Evolutionary conservation across 2,113 vertebrate species (phyloP).

Genomic region (Setophaga kirtlandii): DNA sequence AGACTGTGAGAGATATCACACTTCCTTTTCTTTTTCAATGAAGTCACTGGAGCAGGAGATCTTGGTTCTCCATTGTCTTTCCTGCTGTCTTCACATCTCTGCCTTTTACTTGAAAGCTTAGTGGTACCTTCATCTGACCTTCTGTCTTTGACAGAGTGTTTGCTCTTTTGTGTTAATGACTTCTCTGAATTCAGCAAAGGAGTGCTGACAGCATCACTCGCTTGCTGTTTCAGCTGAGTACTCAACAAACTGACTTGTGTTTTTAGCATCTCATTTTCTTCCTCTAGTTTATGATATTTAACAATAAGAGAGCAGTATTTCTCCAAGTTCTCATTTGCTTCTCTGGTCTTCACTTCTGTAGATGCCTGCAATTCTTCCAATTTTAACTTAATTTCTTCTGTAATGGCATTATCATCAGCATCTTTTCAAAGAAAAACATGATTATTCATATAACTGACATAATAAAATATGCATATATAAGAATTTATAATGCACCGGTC

Average conservation of each 20-base stretch:
- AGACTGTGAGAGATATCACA: conserved; percentile 1
- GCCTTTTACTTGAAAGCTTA: conserved; percentile 76
- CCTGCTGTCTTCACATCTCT: conserved; percentile 41
- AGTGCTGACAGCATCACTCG: not conserved
- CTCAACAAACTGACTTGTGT: conserved; percentile 75
- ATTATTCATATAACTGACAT: not conserved
- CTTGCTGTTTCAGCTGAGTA: conserved; percentile 43
- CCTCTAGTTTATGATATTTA: conserved; percentile 85
- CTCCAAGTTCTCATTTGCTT: conserved; percentile 87
- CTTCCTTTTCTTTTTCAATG: conserved; percentile 77
- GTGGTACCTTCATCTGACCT: conserved; percentile 40
- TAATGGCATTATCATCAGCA: conserved; percentile 9
- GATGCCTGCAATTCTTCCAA: conserved; percentile 79
- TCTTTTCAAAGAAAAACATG: conserved; percentile 49
- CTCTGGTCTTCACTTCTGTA: conserved; percentile 79
- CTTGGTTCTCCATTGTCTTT: not conserved
- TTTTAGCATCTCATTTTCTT: conserved; percentile 82
- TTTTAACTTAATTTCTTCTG: conserved; percentile 70
- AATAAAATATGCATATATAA: not conserved
- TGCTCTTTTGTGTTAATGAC: not conserved
- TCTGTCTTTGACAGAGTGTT: not conserved
- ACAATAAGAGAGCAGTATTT: conserved; percentile 88
- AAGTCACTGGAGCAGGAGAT: conserved; percentile 67
- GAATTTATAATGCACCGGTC: not conserved
- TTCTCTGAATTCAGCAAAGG: not conserved